These are phyloP conservation scores for Tragelaphus oryx DNA, from an alignment of 2,797 vertebrate genomes.

Conservation along the genomic window DNA sequence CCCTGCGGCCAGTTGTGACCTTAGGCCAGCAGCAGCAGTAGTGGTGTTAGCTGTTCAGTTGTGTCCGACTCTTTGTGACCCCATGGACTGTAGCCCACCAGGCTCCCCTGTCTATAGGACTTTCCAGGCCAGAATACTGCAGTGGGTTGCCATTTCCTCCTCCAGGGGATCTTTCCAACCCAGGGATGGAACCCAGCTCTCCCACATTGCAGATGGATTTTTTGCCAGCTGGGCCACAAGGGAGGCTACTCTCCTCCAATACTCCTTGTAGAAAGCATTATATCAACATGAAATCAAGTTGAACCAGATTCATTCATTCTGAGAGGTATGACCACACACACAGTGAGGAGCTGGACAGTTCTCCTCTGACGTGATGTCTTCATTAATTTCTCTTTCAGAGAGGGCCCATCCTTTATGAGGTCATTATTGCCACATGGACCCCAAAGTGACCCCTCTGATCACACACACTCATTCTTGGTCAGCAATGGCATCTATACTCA, in stretches of 20 bases:
- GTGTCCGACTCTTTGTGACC: accelerated
- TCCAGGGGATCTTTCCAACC: not conserved
- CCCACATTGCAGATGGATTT: not conserved
- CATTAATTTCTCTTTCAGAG: not conserved
- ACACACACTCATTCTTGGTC: not conserved
- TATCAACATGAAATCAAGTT: not conserved
- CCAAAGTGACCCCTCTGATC: not conserved
- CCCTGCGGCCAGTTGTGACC: not conserved
- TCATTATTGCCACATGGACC: not conserved
- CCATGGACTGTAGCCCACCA: not conserved
- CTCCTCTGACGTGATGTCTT: not conserved
- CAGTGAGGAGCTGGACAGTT: not conserved
- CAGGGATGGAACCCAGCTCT: accelerated
- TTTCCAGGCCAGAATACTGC: not conserved
- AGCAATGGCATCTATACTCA: not conserved
- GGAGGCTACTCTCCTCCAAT: not conserved
- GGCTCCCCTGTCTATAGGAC: not conserved
- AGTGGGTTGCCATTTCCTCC: not conserved
- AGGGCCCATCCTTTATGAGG: not conserved
- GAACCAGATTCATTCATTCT: not conserved
- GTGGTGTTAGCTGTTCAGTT: not conserved
- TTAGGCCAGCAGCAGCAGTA: not conserved
- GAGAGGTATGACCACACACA: not conserved
- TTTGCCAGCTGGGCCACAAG: not conserved
- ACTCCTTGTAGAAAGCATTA: not conserved